Conservation (phyloP, 2,113 vertebrate species). For the Ceyx melanurus region DNA sequence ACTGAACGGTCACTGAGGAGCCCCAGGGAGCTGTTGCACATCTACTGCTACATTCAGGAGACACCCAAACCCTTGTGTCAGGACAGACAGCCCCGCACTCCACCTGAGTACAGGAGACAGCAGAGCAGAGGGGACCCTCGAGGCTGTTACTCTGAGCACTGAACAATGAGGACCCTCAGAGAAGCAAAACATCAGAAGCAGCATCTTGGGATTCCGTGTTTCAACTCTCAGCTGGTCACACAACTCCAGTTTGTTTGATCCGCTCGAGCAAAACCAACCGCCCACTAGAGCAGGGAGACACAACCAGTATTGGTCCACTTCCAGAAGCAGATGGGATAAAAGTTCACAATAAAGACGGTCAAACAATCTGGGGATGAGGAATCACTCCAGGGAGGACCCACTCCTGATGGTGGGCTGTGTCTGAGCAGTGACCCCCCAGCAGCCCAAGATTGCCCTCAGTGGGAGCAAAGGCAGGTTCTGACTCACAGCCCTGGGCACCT, state of each 20-base stretch:
- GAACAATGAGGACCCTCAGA: background rate
- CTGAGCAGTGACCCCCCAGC: background rate
- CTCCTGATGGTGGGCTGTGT: background rate
- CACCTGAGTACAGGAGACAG: background rate
- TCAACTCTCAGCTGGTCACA: background rate
- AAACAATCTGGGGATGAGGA: background rate
- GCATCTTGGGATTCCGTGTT: background rate
- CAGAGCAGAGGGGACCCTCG: background rate
- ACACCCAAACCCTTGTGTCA: background rate
- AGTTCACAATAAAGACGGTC: background rate
- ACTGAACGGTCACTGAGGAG: background rate
- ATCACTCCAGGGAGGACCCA: background rate
- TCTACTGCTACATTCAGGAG: background rate
- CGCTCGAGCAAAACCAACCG: background rate
- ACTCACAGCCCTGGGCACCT: background rate
- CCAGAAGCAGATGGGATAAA: background rate
- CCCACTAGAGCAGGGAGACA: background rate
- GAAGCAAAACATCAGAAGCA: background rate
- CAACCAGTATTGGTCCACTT: background rate
- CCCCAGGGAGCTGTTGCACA: background rate
- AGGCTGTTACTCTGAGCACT: background rate
- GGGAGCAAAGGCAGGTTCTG: constrained; percentile 1
- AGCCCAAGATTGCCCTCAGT: background rate
- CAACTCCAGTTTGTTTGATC: background rate
- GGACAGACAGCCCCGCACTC: background rate